These are phyloP conservation scores for Elegia similella DNA, from an alignment of 2,888 invertebrate genomes.

Conservation along the genomic window DNA sequence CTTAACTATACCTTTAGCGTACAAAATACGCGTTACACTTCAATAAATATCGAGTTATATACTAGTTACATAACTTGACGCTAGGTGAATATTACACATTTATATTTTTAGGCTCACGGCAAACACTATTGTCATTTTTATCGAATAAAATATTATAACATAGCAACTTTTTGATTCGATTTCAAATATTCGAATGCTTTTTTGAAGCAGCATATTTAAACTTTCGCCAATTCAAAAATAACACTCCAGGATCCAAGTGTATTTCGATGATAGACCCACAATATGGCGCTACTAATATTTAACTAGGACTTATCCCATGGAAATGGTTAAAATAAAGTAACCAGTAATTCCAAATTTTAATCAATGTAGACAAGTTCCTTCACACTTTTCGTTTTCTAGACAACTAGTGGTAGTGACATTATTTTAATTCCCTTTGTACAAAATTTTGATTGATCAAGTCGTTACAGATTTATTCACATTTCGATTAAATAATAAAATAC, in stretches of 20 bases:
- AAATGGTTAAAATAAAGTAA: too few species aligned
- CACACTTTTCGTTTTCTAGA: too few species aligned
- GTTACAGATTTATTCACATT: neutral
- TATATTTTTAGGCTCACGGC: constrained; percentile 30
- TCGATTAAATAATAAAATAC: constrained; percentile 16
- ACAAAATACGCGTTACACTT: constrained; percentile 29
- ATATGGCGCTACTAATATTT: too few species aligned
- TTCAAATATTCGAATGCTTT: neutral
- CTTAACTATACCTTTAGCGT: constrained; percentile 28
- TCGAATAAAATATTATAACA: constrained; percentile 25
- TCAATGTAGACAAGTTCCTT: too few species aligned
- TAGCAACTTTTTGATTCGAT: constrained; percentile 21
- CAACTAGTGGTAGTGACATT: too few species aligned
- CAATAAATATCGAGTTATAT: constrained; percentile 45
- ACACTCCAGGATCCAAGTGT: too few species aligned
- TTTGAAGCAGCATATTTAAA: too few species aligned
- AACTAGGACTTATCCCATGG: too few species aligned
- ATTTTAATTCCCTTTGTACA: neutral
- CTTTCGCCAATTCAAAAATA: too few species aligned
- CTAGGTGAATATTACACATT: constrained; percentile 61
- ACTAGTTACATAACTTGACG: constrained; percentile 52
- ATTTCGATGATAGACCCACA: too few species aligned
- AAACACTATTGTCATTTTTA: constrained; percentile 6
- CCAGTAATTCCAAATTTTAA: too few species aligned
- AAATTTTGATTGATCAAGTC: too few species aligned